Evolutionary conservation across 2,888 invertebrate species (phyloP).

Genomic region (Drosophila meridiana): DNA sequence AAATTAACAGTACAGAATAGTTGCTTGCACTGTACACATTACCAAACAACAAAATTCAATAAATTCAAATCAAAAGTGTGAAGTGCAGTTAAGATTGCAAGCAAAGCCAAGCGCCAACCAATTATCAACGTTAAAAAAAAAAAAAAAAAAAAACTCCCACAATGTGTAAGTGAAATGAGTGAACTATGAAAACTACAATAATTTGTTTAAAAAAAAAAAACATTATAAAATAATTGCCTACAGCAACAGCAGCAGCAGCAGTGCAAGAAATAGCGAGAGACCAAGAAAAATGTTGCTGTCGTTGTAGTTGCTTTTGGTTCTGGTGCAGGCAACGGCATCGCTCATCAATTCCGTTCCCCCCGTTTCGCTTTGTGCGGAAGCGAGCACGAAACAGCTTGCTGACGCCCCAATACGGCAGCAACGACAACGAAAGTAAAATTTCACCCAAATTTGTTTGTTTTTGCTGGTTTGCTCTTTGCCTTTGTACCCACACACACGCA

Average conservation of each 20-base stretch:
- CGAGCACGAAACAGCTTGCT: constrained; percentile 50
- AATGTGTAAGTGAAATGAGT: constrained; percentile 54
- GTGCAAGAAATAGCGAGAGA: constrained; percentile 25
- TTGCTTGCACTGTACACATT: constrained; percentile 54
- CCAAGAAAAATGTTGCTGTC: constrained; percentile 34
- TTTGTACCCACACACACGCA: constrained; percentile 13
- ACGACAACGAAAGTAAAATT: constrained; percentile 78
- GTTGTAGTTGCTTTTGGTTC: constrained; percentile 38
- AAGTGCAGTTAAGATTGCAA: constrained; percentile 40
- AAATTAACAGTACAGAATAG: constrained; percentile 37
- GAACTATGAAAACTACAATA: constrained; percentile 10
- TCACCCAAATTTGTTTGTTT: constrained; percentile 74
- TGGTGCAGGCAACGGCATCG: constrained; percentile 31
- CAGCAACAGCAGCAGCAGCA: constrained; percentile 31
- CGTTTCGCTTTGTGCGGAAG: constrained; percentile 39
- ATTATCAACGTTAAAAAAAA: constrained; percentile 35
- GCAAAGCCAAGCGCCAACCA: constrained; percentile 26
- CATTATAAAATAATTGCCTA: constrained; percentile 35
- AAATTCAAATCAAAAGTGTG: constrained; percentile 14
- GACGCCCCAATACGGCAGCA: constrained; percentile 60
- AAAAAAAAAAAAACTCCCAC: constrained; percentile 21
- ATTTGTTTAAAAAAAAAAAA: constrained; percentile 14
- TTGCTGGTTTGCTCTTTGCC: constrained; percentile 48
- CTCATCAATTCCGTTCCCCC: constrained; percentile 38
- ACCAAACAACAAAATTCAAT: constrained; percentile 10